Evolutionary conservation across 2,888 invertebrate species (phyloP).

Genomic region (Plusia festucae): DNA sequence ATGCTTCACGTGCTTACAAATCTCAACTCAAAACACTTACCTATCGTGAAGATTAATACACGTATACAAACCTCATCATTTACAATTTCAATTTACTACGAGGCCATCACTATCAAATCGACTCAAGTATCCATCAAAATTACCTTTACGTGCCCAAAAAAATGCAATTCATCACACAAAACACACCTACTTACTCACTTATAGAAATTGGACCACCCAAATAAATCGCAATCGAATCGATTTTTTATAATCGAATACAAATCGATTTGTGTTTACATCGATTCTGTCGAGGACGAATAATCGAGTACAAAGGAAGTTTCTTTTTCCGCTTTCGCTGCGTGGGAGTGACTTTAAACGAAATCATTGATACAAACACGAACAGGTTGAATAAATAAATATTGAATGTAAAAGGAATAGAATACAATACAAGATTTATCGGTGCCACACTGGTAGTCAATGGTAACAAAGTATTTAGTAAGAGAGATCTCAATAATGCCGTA

Average conservation of each 20-base stretch:
- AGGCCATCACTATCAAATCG: slow-evolving; percentile 16
- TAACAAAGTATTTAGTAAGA: slow-evolving; percentile 50
- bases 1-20: slow-evolving; percentile 34
- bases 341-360: slow-evolving; percentile 73
- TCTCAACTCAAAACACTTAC: slow-evolving; percentile 31
- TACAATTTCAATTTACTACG: slow-evolving; percentile 33
- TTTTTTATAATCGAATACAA: slow-evolving; percentile 68
- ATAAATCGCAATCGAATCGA: slow-evolving; percentile 63
- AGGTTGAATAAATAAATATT: slow-evolving; percentile 78
- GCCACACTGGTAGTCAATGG: slow-evolving; percentile 44
- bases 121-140: slow-evolving; percentile 40
- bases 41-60: slow-evolving; percentile 28
- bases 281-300: slow-evolving; percentile 57
- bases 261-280: slow-evolving; percentile 62
- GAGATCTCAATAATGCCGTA: slow-evolving; percentile 44
- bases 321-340: slow-evolving; percentile 69
- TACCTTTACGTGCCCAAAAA: slow-evolving; percentile 38
- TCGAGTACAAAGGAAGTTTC: slow-evolving; percentile 67
- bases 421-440: slow-evolving; percentile 56
- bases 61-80: slow-evolving; percentile 11
- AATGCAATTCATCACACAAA: slow-evolving; percentile 47
- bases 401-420: slow-evolving; percentile 54
- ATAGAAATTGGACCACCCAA: slow-evolving; percentile 52
- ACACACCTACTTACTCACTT: slow-evolving; percentile 49
- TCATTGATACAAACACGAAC: slow-evolving; percentile 80